Evolutionary conservation across 1,140 invertebrate genomes (phyloP).

Genomic region (Nautilus pompilius): DNA sequence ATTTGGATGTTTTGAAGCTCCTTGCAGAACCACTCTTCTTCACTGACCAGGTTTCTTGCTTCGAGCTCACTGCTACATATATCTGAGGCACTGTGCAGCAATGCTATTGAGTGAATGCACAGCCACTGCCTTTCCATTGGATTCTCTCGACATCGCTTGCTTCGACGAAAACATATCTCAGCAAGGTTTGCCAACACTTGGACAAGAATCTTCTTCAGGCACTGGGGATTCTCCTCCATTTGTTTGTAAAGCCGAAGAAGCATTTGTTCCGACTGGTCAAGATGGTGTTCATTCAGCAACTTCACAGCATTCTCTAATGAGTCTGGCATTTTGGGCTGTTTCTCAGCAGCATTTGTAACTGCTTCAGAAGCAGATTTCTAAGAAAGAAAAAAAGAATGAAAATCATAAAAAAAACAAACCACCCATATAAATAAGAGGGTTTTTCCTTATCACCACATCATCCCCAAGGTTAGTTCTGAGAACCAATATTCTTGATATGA

Average conservation of each 20-base stretch:
- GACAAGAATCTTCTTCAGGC: slow-evolving; percentile 28
- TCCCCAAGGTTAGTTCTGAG: too few relatives aligned
- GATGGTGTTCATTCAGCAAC: slow-evolving; percentile 32
- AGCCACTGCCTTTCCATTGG: slow-evolving; percentile 49
- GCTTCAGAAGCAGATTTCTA: not conserved
- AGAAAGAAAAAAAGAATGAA: not conserved
- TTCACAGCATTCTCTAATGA: slow-evolving; percentile 26
- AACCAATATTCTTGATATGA: not conserved
- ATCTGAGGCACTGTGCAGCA: slow-evolving; percentile 39
- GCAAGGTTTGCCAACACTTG: slow-evolving; percentile 36
- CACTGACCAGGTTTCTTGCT: slow-evolving; percentile 28
- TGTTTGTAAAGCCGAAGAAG: slow-evolving; percentile 33
- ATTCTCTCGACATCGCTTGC: slow-evolving; percentile 41
- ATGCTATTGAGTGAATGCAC: slow-evolving; percentile 39
- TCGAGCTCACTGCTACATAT: slow-evolving; percentile 35
- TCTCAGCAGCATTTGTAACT: not conserved
- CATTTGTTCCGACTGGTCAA: slow-evolving; percentile 40
- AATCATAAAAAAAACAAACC: not conserved
- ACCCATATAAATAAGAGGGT: not conserved
- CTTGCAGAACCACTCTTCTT: slow-evolving; percentile 39
- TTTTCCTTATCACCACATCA: not conserved
- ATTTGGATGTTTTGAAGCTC: slow-evolving; percentile 26
- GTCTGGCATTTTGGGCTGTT: slow-evolving; percentile 14
- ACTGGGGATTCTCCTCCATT: slow-evolving; percentile 38
- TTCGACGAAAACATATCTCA: slow-evolving; percentile 40